Conservation (phyloP, 2,113 vertebrate genomes). For the Aspidoscelis tigris region DNA sequence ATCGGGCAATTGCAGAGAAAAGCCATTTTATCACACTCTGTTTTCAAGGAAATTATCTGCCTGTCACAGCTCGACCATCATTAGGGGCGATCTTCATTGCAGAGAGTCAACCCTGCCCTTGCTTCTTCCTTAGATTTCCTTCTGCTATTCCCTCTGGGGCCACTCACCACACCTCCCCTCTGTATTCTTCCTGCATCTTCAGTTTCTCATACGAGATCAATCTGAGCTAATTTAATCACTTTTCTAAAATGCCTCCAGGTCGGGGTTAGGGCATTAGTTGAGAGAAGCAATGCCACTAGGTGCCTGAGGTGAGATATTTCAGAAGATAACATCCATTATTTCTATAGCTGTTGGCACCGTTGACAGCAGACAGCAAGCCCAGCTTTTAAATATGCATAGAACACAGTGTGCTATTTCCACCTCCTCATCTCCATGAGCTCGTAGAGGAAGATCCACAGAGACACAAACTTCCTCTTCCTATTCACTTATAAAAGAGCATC, state of each 20-base stretch:
- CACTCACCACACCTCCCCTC: not conserved
- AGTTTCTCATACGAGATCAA: not conserved
- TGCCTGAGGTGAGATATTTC: not conserved
- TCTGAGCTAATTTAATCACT: constrained; percentile 5
- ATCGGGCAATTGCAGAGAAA: not conserved
- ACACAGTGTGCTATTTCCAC: constrained; percentile 5
- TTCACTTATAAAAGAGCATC: constrained; percentile 9
- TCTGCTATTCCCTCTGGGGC: not conserved
- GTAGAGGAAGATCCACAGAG: constrained; percentile 7
- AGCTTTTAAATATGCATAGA: constrained; percentile 15
- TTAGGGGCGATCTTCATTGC: not conserved
- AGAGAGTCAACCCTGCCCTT: not conserved
- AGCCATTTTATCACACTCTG: not conserved
- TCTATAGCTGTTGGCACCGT: not conserved
- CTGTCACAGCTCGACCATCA: not conserved
- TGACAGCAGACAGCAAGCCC: not conserved
- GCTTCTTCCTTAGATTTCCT: not conserved
- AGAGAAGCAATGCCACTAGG: not conserved
- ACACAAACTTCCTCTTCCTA: constrained; percentile 13
- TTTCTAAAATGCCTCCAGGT: not conserved
- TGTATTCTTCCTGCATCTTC: not conserved
- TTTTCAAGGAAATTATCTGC: not conserved
- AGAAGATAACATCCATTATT: constrained; percentile 9
- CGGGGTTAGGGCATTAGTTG: not conserved
- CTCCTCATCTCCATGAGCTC: not conserved